A percentile compares a stretch with the other conserved stretches of the same genome.
Evolutionary conservation across 2,113 vertebrate genomes (phyloP).

Genomic region (Peromyscus leucopus): DNA sequence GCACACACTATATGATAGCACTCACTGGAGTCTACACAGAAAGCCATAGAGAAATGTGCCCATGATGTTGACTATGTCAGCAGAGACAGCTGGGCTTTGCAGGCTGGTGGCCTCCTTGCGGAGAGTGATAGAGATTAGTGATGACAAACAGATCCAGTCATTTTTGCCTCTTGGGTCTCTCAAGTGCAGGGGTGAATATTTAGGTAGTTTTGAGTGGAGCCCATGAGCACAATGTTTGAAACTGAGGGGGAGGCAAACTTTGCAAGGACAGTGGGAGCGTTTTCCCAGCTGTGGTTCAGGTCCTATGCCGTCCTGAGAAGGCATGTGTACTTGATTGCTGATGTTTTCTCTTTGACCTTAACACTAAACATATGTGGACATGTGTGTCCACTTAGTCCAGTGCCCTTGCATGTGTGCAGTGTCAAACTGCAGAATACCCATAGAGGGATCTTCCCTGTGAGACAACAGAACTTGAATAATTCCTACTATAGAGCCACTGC

Average conservation of each 20-base stretch:
- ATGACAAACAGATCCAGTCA: conserved; percentile 16
- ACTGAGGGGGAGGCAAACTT: neutral
- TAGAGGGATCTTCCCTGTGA: neutral
- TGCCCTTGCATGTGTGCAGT: conserved; percentile 14
- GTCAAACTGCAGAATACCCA: neutral
- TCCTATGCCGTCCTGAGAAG: conserved; percentile 64
- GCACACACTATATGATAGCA: neutral
- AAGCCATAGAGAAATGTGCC: neutral
- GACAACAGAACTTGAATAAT: conserved; percentile 4
- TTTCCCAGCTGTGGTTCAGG: conserved; percentile 72
- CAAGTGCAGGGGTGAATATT: conserved; percentile 29
- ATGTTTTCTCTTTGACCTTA: conserved; percentile 75
- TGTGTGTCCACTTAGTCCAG: conserved; percentile 49
- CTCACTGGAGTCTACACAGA: neutral
- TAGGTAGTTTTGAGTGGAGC: neutral
- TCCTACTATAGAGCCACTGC: neutral
- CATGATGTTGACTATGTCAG: neutral
- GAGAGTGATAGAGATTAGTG: neutral
- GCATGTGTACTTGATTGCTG: conserved; percentile 58
- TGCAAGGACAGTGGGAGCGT: neutral
- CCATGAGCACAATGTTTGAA: neutral
- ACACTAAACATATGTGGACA: conserved; percentile 74
- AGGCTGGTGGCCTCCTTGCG: neutral
- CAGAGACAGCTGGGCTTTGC: neutral
- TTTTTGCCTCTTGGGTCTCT: conserved; percentile 33